Base-by-base conservation (phyloP, 2,888 invertebrate genomes). In the Ormyrus pomaceus region DNA sequence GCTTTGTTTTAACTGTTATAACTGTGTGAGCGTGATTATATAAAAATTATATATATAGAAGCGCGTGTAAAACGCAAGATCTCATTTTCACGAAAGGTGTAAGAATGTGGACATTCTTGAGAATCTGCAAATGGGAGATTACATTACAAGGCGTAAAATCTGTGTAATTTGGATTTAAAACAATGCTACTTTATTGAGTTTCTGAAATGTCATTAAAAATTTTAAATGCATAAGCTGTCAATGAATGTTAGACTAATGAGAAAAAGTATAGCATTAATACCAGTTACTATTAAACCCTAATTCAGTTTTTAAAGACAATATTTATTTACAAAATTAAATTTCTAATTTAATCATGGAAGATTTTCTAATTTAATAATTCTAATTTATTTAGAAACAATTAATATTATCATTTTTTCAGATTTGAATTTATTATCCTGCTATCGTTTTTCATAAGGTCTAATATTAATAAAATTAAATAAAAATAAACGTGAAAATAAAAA, bases 1-100 rank as follows among this genome's bases (percentile, higher is more conserved):
- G 76, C 74, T 74, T 79, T 78, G 73, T 82, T 81, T 82, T 76
- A 73, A 77, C 34, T 80, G 80, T 82, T 82, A 76, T 74, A 62
- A 81, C 10, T 72, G 66, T 80, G 66, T 72, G 62, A 74, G 66
- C 61, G 70, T 74, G 61, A 70, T 45, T 34, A 79, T 74, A 74
- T 64, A 59, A 64, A 62, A 69, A 74, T 70, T 65, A 75, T 75
- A 74, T 75, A 69, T 61, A 74, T 58, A 62, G 3, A 34, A 34
- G 68, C 59, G 13, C 11, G 58, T 74, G 56, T 45, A 45, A 62
- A 46, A n/a, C 34, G 62, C 58, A 58, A 45, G 68, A 69, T 69
- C 62, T 79, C 73, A 55, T 72, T 62, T 69, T 74, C 51, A 79
- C 62, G 5, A 55, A 58, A 72, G 71, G 68, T 72, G 58, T 56